phyloP scores from a whole-genome alignment of 92 coral and sea anemone genomes.

The Heteractis magnifica region DNA sequence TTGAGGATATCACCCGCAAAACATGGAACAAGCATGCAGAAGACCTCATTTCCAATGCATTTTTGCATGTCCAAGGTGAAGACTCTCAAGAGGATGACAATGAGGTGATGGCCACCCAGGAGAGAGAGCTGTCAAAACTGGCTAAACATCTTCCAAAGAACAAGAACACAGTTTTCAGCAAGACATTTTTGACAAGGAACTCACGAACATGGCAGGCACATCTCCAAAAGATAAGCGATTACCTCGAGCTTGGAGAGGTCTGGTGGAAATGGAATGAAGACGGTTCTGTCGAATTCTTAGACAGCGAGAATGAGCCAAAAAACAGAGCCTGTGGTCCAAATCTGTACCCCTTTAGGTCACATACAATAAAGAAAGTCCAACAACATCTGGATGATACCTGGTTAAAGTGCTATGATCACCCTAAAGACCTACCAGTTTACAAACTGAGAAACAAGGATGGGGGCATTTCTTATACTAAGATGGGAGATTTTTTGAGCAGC shows the following conservation, averaged over 20 bases:
- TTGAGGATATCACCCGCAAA: conserved; percentile 38
- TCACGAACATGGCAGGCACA: conserved; percentile 39
- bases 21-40: conserved; percentile 41
- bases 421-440: conserved; percentile 23
- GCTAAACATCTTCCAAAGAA: conserved; percentile 29
- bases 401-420: conserved; percentile 22
- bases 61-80: conserved; percentile 31
- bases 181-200: conserved; percentile 5
- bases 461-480: no score
- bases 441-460: conserved; percentile 32
- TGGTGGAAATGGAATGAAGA: conserved; percentile 51
- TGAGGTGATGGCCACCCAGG: conserved; percentile 20
- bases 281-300: conserved; percentile 42
- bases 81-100: conserved; percentile 14
- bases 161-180: conserved; percentile 24
- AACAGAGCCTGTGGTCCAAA: conserved; percentile 15
- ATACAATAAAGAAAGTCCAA: conserved; percentile 17
- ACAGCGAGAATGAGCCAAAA: conserved; percentile 14
- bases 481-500: no score
- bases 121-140: conserved; percentile 25
- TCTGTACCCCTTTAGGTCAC: conserved; percentile 36
- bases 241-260: conserved; percentile 1
- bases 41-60: conserved; percentile 42
- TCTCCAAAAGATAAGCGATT: conserved; percentile 29
- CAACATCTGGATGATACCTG: conserved; percentile 34